A percentile compares a stretch with the other conserved stretches of the same genome.
Evolutionary conservation across 2,888 invertebrate genomes (phyloP).

Genomic region (Rugalucina vietnamica): DNA sequence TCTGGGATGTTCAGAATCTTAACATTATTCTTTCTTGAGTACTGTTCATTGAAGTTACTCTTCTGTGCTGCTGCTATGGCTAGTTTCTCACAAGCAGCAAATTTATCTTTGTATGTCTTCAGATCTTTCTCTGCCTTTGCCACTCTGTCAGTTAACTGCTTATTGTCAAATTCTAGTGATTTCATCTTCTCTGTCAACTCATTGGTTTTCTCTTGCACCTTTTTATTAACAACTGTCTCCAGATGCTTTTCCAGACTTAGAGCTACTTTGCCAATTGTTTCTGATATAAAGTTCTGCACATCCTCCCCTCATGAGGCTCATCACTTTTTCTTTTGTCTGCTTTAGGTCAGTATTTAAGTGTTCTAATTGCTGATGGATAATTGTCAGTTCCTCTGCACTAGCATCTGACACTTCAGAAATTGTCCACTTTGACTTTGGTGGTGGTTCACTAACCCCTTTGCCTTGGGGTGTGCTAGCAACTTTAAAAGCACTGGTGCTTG

Average conservation of each 20-base stretch:
- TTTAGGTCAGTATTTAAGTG: background rate
- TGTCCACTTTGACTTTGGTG: background rate
- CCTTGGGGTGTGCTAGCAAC: background rate
- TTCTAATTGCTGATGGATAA: background rate
- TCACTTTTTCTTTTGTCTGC: background rate
- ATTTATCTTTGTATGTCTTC: background rate
- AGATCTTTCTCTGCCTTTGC: background rate
- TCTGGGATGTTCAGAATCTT: constrained; percentile 11
- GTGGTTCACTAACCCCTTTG: background rate
- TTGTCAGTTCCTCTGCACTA: constrained; percentile 8
- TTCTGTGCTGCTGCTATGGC: constrained; percentile 2
- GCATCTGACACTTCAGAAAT: background rate
- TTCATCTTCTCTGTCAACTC: background rate
- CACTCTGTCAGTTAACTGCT: background rate
- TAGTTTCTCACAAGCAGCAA: background rate
- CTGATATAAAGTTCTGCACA: background rate
- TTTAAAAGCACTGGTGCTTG: background rate
- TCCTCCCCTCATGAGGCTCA: background rate
- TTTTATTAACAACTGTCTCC: background rate
- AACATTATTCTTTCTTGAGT: constrained; percentile 21
- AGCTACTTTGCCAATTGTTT: background rate
- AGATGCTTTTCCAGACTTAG: background rate
- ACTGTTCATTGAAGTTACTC: constrained; percentile 16
- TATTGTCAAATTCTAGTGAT: background rate
- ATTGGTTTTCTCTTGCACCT: background rate